Evolutionary conservation across 2,113 vertebrate genomes (phyloP).

Genomic region (Corythornis madagascariensis): DNA sequence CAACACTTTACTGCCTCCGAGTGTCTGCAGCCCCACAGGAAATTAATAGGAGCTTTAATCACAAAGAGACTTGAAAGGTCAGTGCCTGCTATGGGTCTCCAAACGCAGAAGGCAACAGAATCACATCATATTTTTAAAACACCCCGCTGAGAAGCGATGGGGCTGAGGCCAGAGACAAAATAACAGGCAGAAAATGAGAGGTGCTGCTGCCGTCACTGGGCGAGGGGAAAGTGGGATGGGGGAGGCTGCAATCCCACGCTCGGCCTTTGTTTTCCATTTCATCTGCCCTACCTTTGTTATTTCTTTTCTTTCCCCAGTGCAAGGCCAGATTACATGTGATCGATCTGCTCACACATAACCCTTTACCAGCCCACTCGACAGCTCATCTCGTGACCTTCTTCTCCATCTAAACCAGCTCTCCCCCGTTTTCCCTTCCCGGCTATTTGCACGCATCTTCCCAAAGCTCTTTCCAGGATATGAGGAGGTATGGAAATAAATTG

Average conservation of each 20-base stretch:
- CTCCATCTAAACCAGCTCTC: background rate
- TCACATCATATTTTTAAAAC: slow-evolving; percentile 46
- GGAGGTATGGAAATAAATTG: background rate
- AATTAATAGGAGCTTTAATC: slow-evolving; percentile 78
- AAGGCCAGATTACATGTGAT: slow-evolving; percentile 11
- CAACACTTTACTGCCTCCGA: slow-evolving; percentile 55
- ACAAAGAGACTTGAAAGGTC: slow-evolving; percentile 71
- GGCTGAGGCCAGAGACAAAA: background rate
- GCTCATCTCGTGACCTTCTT: background rate
- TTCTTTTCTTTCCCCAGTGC: background rate
- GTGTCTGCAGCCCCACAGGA: slow-evolving; percentile 69
- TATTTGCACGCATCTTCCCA: background rate
- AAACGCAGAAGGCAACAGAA: slow-evolving; percentile 50
- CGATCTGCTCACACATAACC: background rate
- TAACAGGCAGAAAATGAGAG: slow-evolving; percentile 28
- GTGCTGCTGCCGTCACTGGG: background rate
- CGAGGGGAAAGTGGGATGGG: background rate
- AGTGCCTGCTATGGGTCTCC: slow-evolving; percentile 64
- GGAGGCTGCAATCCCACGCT: background rate
- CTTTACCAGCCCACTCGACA: background rate
- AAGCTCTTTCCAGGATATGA: slow-evolving; percentile 16
- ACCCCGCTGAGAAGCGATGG: background rate
- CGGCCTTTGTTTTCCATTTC: slow-evolving; percentile 9
- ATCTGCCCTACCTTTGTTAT: background rate
- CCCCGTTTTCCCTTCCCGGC: background rate